Conservation (phyloP, 1,140 invertebrate genomes). For the Hormaphis cornu region DNA sequence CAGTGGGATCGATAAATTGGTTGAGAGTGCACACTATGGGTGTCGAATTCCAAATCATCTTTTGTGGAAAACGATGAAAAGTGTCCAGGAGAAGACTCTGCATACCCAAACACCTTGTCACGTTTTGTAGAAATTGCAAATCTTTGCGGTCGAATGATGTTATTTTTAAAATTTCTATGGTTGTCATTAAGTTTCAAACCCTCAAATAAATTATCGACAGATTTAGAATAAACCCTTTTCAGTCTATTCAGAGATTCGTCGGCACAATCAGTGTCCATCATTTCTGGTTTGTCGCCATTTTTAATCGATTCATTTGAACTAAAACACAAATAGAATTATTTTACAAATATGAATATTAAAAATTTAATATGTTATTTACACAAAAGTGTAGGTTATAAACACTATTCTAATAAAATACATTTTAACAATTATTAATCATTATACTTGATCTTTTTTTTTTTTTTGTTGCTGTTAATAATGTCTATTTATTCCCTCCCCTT, state of each 20-base stretch:
- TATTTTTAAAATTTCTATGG: background rate
- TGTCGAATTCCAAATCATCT: slow-evolving; percentile 16
- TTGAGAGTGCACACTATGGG: background rate
- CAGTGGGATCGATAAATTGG: background rate
- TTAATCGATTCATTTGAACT: slow-evolving; percentile 1
- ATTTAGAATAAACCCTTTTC: background rate
- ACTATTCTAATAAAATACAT: too few species aligned
- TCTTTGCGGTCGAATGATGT: background rate
- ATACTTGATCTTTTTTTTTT: too few species aligned
- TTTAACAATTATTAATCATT: too few species aligned
- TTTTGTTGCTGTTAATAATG: too few species aligned
- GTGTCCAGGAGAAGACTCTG: background rate
- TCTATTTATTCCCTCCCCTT: too few species aligned
- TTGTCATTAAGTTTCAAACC: slow-evolving; percentile 2
- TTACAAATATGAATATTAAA: too few species aligned
- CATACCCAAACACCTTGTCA: background rate
- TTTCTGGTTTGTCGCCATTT: slow-evolving; percentile 9
- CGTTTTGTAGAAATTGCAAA: background rate
- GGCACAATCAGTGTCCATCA: slow-evolving; percentile 4
- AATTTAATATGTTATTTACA: too few species aligned
- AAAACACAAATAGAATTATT: background rate
- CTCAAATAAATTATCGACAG: background rate
- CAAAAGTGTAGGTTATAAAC: too few species aligned
- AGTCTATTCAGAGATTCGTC: background rate
- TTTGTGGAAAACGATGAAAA: background rate